Evolutionary conservation across 2,888 invertebrate genomes (phyloP).

Genomic region (Chalcosyrphus nemorum): DNA sequence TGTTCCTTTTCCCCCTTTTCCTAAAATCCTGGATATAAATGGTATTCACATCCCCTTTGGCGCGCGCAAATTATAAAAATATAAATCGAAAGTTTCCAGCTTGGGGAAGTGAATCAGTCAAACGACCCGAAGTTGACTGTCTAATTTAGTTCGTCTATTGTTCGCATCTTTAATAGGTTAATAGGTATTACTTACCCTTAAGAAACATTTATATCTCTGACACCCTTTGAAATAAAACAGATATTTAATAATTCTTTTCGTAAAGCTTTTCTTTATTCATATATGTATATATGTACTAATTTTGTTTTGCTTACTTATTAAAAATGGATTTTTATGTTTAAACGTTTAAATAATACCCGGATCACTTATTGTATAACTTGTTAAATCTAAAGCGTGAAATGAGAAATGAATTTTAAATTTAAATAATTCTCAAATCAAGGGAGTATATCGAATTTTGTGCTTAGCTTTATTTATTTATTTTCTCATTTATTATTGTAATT

Average conservation of each 20-base stretch:
- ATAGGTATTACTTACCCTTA: too few relatives aligned
- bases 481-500: constrained; percentile 25
- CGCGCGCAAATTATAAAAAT: too few relatives aligned
- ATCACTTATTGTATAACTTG: constrained; percentile 46
- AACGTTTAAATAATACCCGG: constrained; percentile 50
- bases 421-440: constrained; percentile 37
- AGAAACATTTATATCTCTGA: neutral
- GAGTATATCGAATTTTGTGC: constrained; percentile 26
- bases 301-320: constrained; percentile 39
- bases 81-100: too few relatives aligned
- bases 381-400: constrained; percentile 46
- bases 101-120: too few relatives aligned
- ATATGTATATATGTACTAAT: constrained; percentile 47
- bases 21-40: too few relatives aligned
- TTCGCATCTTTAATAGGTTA: too few relatives aligned
- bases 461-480: neutral
- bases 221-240: constrained; percentile 1
- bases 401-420: constrained; percentile 38
- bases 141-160: too few relatives aligned
- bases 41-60: too few relatives aligned
- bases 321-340: constrained; percentile 35
- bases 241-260: constrained; percentile 13
- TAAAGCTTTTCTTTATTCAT: constrained; percentile 57
- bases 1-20: too few relatives aligned
- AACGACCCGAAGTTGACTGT: too few relatives aligned